These are phyloP conservation scores for Emydocephalus ijimae DNA, from an alignment of 2,113 vertebrate genomes.

Conservation along the genomic window DNA sequence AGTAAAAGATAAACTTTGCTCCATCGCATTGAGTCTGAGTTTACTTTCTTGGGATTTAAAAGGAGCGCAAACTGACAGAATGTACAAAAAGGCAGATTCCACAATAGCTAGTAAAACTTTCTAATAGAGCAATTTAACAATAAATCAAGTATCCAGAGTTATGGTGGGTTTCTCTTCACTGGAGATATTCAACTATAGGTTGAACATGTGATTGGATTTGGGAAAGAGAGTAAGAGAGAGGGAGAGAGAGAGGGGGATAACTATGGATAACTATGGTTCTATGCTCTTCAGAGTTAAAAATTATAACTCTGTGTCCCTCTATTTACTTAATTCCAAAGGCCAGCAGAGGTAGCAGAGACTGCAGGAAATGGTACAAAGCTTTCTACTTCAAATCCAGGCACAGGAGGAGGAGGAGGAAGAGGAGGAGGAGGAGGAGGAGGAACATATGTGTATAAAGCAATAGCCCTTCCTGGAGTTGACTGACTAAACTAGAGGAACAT, in stretches of 20 bases:
- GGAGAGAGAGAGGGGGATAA: background rate
- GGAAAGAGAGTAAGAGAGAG: too few relatives aligned
- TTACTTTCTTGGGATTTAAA: too few relatives aligned
- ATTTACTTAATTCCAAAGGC: background rate
- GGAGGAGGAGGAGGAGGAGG: background rate
- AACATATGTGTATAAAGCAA: background rate
- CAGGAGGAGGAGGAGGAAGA: background rate
- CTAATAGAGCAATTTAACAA: too few relatives aligned
- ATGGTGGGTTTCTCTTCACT: too few relatives aligned
- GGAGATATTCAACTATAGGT: too few relatives aligned
- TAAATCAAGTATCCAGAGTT: too few relatives aligned
- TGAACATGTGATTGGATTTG: too few relatives aligned
- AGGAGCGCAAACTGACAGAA: too few relatives aligned
- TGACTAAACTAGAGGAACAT: background rate
- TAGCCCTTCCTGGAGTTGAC: background rate
- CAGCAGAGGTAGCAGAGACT: background rate
- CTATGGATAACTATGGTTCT: too few relatives aligned
- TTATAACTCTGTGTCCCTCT: background rate
- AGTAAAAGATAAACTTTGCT: too few relatives aligned
- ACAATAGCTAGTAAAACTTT: background rate
- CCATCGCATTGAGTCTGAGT: too few relatives aligned
- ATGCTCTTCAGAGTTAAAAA: too few relatives aligned
- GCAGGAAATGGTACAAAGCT: background rate
- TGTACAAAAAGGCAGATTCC: background rate
- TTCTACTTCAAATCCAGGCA: background rate